Evolutionary conservation across 2,797 vertebrate genomes (phyloP).

Genomic region (Phaenicophaeus curvirostris): DNA sequence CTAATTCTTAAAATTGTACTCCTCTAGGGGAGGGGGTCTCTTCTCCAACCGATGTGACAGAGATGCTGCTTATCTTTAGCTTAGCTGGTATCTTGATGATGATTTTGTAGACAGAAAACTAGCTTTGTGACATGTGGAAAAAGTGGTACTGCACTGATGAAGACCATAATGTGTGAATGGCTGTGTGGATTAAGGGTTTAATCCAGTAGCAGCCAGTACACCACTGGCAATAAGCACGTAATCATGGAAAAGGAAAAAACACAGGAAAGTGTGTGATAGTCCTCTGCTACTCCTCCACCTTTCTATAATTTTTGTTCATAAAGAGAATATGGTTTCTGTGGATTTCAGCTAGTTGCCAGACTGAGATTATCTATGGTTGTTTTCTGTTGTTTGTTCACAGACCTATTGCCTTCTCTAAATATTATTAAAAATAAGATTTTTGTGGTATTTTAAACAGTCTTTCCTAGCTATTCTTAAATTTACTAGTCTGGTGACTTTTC

Average conservation of each 20-base stretch:
- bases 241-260: neutral
- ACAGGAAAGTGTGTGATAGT: rapidly evolving
- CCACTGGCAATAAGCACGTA: rapidly evolving
- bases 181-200: neutral
- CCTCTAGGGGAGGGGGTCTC: neutral
- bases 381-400: neutral
- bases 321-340: neutral
- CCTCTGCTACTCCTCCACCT: neutral
- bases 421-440: neutral
- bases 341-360: neutral
- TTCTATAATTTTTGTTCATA: rapidly evolving
- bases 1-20: neutral
- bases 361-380: rapidly evolving
- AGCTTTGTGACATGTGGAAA: neutral
- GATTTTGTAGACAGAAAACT: no score
- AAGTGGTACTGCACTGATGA: neutral
- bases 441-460: rapidly evolving
- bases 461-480: neutral
- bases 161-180: rapidly evolving
- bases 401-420: neutral
- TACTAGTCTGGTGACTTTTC: neutral
- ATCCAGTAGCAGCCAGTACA: neutral
- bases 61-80: neutral
- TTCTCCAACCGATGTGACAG: rapidly evolving
- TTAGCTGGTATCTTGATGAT: neutral